phyloP scores from a whole-genome alignment of 2,113 vertebrate genomes.

The Microcebus jonahi region DNA sequence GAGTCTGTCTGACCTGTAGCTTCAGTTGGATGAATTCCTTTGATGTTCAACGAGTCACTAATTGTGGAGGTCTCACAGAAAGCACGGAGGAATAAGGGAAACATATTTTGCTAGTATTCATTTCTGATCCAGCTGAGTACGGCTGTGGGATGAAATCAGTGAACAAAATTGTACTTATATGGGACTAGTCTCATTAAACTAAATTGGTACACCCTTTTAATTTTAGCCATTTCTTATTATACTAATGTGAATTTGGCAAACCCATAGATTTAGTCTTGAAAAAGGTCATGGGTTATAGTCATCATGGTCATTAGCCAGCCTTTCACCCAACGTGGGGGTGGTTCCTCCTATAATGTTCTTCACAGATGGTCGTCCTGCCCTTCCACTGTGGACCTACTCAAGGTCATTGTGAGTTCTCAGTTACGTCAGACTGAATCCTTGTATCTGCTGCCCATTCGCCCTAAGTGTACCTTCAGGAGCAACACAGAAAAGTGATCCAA shows the following conservation, averaged over 20 bases:
- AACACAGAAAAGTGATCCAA: background rate
- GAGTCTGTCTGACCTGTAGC: background rate
- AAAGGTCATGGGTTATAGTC: background rate
- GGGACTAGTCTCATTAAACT: background rate
- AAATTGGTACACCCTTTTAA: background rate
- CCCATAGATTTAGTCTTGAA: background rate
- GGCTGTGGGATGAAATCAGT: background rate
- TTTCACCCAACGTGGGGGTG: background rate
- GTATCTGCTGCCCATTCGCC: background rate
- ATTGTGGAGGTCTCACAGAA: slow-evolving; percentile 21
- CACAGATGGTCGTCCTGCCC: background rate
- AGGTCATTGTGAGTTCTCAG: background rate
- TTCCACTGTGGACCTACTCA: background rate
- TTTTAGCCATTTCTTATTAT: background rate
- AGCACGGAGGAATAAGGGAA: background rate
- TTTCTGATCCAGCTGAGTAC: background rate
- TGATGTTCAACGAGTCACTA: slow-evolving; percentile 36
- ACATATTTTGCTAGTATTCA: background rate
- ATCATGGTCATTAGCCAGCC: background rate
- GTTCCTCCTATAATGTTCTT: background rate
- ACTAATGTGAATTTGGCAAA: background rate
- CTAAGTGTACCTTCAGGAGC: background rate
- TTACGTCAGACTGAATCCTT: background rate
- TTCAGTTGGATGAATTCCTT: background rate
- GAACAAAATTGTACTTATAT: background rate